phyloP scores from a whole-genome alignment of 2,797 vertebrate genomes.

The Trematomus bernacchii region DNA sequence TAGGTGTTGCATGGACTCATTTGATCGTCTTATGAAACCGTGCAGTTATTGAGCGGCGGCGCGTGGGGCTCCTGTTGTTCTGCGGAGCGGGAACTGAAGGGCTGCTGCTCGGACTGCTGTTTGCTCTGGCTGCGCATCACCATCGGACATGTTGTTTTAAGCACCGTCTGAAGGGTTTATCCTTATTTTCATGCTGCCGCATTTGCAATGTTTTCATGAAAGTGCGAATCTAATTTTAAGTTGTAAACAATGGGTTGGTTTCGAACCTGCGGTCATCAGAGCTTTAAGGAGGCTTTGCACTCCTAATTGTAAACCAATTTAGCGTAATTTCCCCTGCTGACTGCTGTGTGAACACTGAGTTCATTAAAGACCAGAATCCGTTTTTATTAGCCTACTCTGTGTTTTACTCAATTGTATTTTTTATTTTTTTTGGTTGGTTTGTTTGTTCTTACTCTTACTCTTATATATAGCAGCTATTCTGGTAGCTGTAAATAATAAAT shows the following conservation, averaged over 20 bases:
- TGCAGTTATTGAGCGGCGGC: constrained; percentile 63
- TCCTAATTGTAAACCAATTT: too few species aligned
- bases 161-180: constrained; percentile 32
- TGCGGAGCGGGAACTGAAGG: constrained; percentile 72
- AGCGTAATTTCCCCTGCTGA: too few species aligned
- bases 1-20: neutral
- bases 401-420: too few species aligned
- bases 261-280: neutral
- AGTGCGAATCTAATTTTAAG: constrained; percentile 5
- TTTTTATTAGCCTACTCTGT: too few species aligned
- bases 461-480: too few species aligned
- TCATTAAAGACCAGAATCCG: too few species aligned
- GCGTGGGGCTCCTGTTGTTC: constrained; percentile 75
- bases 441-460: too few species aligned
- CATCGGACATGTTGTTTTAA: constrained; percentile 27
- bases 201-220: neutral
- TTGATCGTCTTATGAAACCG: constrained; percentile 68
- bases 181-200: neutral
- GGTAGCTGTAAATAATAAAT: too few species aligned
- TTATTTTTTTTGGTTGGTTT: too few species aligned
- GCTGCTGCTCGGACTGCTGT: constrained; percentile 55
- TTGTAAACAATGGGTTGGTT: neutral
- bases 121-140: constrained; percentile 54
- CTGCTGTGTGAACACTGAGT: too few species aligned
- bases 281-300: too few species aligned